Evolutionary conservation across 2,113 vertebrate species (phyloP).

Genomic region (Laterallus jamaicensis): DNA sequence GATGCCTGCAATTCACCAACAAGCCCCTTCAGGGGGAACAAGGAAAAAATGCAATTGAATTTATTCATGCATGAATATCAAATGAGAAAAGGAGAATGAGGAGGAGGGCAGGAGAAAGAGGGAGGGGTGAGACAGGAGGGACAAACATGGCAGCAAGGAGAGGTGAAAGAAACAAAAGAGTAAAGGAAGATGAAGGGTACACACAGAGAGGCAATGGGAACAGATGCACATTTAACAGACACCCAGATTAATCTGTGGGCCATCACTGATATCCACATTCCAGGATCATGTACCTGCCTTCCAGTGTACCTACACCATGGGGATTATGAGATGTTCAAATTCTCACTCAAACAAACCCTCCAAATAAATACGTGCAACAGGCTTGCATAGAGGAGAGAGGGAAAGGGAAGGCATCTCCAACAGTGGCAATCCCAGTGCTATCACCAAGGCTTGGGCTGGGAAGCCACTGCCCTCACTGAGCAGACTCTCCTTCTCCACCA

Average conservation of each 20-base stretch:
- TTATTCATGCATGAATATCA: constrained; percentile 73
- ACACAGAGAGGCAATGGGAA: not conserved
- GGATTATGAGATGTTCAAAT: not conserved
- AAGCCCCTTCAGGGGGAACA: constrained; percentile 62
- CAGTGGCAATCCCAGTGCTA: not conserved
- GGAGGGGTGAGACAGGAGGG: not conserved
- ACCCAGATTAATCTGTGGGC: not conserved
- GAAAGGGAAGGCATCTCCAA: not conserved
- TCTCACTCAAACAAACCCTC: not conserved
- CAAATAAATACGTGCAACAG: not conserved
- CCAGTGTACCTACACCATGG: not conserved
- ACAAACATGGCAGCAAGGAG: not conserved
- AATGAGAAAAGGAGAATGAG: constrained; percentile 57
- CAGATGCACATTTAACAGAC: not conserved
- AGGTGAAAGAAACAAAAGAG: not conserved
- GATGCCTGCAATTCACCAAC: constrained; percentile 66
- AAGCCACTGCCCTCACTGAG: not conserved
- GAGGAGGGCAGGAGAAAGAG: constrained; percentile 17
- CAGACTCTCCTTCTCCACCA: not conserved
- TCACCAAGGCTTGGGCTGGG: not conserved
- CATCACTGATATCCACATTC: not conserved
- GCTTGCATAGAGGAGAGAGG: not conserved
- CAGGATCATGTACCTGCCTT: not conserved
- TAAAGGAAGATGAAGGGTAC: not conserved
- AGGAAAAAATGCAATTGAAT: constrained; percentile 67